Evolutionary conservation across 2,888 invertebrate species (phyloP).

Genomic region (Noctua janthina): DNA sequence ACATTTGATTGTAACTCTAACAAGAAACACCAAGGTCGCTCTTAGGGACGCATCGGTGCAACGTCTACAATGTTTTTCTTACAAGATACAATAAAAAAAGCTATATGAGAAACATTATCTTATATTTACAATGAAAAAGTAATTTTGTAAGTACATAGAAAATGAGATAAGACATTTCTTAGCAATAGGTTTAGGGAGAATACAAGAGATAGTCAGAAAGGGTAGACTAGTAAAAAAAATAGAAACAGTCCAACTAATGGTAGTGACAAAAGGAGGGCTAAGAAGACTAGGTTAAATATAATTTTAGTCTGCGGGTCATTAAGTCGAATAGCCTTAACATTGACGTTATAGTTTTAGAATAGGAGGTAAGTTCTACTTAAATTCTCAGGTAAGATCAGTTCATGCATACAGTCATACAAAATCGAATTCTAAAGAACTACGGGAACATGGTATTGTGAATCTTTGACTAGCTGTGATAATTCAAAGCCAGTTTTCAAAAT

Average conservation of each 20-base stretch:
- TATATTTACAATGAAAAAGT: conserved; percentile 60
- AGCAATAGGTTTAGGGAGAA: not conserved
- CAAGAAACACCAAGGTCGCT: conserved; percentile 40
- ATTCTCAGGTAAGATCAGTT: conserved; percentile 51
- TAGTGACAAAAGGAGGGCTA: not conserved
- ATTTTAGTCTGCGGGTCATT: conserved; percentile 11
- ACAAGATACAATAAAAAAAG: conserved; percentile 61
- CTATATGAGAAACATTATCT: conserved; percentile 49
- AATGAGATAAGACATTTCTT: conserved; percentile 26
- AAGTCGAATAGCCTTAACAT: conserved; percentile 18
- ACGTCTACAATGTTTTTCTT: conserved; percentile 50
- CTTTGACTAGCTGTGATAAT: conserved; percentile 45
- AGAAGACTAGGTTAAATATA: conserved; percentile 2
- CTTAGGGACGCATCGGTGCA: conserved; percentile 47
- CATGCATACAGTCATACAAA: conserved; percentile 69
- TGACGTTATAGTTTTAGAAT: conserved; percentile 42
- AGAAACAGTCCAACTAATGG: not conserved
- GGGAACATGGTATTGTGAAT: conserved; percentile 65
- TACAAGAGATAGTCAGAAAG: not conserved
- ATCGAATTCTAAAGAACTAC: conserved; percentile 70
- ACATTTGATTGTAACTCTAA: conserved; percentile 49
- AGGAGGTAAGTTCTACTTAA: conserved; percentile 39
- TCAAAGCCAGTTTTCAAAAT: not conserved
- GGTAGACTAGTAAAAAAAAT: conserved; percentile 4
- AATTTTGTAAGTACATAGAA: conserved; percentile 31